A percentile compares a stretch with the other conserved stretches of the same genome.
phyloP scores from a whole-genome alignment of 2,888 invertebrate species.

The Chironomus riparius region DNA sequence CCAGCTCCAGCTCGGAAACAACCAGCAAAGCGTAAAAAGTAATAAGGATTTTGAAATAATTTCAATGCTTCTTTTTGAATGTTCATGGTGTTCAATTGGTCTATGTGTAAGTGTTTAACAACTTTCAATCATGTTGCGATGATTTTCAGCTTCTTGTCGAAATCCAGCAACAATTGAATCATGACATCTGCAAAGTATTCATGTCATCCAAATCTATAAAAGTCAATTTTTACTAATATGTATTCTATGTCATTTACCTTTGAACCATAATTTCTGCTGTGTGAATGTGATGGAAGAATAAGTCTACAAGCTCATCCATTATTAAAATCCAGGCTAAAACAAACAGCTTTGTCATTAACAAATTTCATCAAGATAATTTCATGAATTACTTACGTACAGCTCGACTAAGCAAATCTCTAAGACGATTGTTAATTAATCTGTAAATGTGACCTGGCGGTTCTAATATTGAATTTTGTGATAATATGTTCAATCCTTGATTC shows the following conservation, averaged over 20 bases:
- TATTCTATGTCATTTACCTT: not conserved
- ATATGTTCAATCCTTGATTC: not conserved
- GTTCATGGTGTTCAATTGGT: too few relatives aligned
- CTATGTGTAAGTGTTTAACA: not conserved
- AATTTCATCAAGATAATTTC: not conserved
- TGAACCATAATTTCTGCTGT: not conserved
- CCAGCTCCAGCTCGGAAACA: too few relatives aligned
- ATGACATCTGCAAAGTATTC: too few relatives aligned
- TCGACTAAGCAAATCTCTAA: not conserved
- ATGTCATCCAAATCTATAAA: too few relatives aligned
- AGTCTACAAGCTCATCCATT: constrained; percentile 5
- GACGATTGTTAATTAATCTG: not conserved
- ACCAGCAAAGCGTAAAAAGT: too few relatives aligned
- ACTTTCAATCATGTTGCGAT: not conserved
- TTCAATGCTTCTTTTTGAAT: too few relatives aligned
- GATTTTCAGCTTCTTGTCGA: not conserved
- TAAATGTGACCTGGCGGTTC: not conserved
- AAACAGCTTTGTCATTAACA: not conserved
- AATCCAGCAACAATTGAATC: not conserved
- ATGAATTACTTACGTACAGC: not conserved
- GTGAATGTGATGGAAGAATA: not conserved
- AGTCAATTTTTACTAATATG: too few relatives aligned
- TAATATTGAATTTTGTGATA: not conserved
- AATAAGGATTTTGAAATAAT: too few relatives aligned
- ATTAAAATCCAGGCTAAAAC: constrained; percentile 7